phyloP scores from a whole-genome alignment of 2,888 invertebrate species.

The Psococerastis gibbosa region DNA sequence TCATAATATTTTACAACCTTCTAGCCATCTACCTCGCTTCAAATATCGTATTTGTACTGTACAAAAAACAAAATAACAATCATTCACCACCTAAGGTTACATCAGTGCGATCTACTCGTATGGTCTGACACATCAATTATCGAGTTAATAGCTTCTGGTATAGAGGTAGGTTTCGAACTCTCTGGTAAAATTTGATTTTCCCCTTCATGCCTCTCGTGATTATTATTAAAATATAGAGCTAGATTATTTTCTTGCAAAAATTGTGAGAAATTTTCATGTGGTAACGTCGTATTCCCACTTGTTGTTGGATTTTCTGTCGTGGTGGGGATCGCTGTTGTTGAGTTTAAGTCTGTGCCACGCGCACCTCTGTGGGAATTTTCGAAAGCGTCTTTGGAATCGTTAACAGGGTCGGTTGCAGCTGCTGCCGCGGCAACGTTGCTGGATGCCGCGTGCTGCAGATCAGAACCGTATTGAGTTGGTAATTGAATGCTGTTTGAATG shows the following conservation, averaged over 20 bases:
- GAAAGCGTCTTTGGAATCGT: constrained; percentile 8
- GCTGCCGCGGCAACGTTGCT: neutral
- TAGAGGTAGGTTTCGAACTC: neutral
- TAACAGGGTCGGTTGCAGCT: constrained; percentile 10
- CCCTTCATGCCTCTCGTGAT: neutral
- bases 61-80: no score
- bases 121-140: neutral
- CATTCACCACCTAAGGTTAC: no score
- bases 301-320: constrained; percentile 18
- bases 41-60: no score
- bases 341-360: constrained; percentile 17
- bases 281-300: neutral
- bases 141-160: neutral
- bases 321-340: constrained; percentile 29
- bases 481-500: constrained; percentile 6
- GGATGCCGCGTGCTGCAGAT: constrained; percentile 5
- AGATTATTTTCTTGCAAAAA: constrained; percentile 2
- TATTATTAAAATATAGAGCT: constrained; percentile 5
- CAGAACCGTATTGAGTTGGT: constrained; percentile 4
- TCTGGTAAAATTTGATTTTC: neutral
- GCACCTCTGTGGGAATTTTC: constrained; percentile 10
- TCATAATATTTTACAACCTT: neutral
- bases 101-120: neutral
- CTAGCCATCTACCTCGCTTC: no score
- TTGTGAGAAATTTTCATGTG: neutral